Conservation (phyloP, 2,113 vertebrate species). For the Fregetta grallaria region DNA sequence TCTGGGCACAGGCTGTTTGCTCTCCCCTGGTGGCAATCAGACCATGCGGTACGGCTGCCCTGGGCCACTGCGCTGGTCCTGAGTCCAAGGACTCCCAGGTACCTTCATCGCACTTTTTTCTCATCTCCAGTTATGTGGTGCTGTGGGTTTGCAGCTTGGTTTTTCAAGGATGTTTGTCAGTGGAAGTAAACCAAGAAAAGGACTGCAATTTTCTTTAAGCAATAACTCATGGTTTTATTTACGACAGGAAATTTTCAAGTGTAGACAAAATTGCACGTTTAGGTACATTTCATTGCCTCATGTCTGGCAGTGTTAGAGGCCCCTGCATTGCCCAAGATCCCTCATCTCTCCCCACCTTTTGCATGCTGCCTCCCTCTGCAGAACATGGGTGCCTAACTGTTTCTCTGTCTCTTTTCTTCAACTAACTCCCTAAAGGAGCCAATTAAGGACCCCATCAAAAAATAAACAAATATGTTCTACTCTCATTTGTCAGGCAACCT, state of each 20-base stretch:
- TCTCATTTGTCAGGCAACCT: conserved; percentile 8
- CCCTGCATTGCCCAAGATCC: not conserved
- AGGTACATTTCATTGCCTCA: not conserved
- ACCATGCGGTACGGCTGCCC: fast-evolving
- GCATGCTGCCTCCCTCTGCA: not conserved
- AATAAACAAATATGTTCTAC: not conserved
- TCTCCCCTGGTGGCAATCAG: not conserved
- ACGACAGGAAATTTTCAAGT: not conserved
- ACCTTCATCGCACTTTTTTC: not conserved
- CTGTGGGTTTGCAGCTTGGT: not conserved
- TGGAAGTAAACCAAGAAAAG: not conserved
- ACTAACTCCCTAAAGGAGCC: not conserved
- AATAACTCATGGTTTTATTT: not conserved
- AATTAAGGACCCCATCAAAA: not conserved
- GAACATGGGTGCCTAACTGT: not conserved
- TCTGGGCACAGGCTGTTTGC: not conserved
- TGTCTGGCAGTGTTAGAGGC: not conserved
- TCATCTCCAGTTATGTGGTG: not conserved
- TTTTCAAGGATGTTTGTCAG: not conserved
- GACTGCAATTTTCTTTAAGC: not conserved
- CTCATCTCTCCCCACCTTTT: not conserved
- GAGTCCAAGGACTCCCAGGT: fast-evolving
- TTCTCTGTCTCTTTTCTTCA: conserved; percentile 9
- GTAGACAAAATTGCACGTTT: not conserved
- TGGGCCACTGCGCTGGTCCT: fast-evolving